Base-by-base conservation (phyloP, 1,140 invertebrate genomes). In the Pomacea maculata region DNA sequence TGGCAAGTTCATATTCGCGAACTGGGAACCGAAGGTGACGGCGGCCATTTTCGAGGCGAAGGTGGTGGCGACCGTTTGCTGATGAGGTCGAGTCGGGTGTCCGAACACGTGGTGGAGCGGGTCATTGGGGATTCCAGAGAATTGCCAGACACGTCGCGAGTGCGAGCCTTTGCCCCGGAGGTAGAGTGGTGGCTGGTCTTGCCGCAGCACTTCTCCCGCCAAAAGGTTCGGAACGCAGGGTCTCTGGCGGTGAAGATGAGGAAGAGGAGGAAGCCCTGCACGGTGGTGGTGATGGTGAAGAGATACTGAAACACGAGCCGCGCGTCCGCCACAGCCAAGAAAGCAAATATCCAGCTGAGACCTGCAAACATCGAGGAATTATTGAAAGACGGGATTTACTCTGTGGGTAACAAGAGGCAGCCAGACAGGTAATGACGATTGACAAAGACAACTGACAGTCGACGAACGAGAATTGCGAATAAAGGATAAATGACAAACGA, bases 191-290 rank as follows among this genome's bases (percentile, higher is more conserved):
- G 52, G 72, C 73, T 52, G 17, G 57, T 57, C 25, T 55, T 55
- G 45, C 73, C 52, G 75, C 85, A 88, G 70, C 83, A 86, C 25
- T 80, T 15, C 12, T 81, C 75, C 19, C 19, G 80, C 86, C 86
- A 87, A n/a, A 75, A 79, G 29, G 84, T 78, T 73, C 84, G 29
- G 6, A 90, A 86, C 45, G 79, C 61, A 55, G 85, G 86, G 80
- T 91, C 87, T 25, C 88, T 79, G 0, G 84, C 70, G 21, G 86
- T 87, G 82, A 88, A 87, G 25, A 89, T 80, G 17, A 92, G 61
- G 80, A 93, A 93, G 45, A 93, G 92, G 78, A 93, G 87, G 77
- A 93, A 91, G 52, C 93, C 93, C 86, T 93, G 93, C 12, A 93
- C 84, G 15, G 92, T 90, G 84, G 91, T 93, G 63, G 89, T 83